phyloP scores from a whole-genome alignment of 2,888 invertebrate species.

The Drosophila rubida region DNA sequence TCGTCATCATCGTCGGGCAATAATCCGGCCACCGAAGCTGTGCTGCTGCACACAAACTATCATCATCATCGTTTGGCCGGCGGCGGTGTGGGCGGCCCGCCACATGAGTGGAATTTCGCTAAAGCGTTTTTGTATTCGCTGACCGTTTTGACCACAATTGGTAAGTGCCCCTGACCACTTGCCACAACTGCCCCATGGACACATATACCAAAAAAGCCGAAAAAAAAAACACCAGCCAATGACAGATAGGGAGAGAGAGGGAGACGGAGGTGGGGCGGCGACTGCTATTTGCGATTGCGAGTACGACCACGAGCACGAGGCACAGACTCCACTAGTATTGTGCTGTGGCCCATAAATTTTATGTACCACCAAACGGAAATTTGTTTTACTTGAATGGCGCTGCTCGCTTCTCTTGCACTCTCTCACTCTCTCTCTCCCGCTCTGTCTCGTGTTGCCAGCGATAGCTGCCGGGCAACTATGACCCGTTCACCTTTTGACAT shows the following conservation, averaged over 20 bases:
- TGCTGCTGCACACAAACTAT: constrained; percentile 82
- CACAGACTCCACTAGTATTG: constrained; percentile 12
- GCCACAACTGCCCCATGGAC: constrained; percentile 15
- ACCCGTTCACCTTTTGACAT: constrained; percentile 65
- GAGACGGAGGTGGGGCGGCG: neutral
- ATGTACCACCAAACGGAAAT: constrained; percentile 71
- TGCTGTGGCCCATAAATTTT: constrained; percentile 65
- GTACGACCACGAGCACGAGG: constrained; percentile 13
- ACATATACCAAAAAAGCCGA: constrained; percentile 3
- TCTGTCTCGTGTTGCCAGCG: constrained; percentile 22
- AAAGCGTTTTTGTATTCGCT: constrained; percentile 97
- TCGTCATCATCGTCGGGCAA: constrained; percentile 40
- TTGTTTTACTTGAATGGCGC: constrained; percentile 71
- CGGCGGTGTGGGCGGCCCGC: constrained; percentile 61
- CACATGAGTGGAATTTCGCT: constrained; percentile 92
- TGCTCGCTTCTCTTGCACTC: no score
- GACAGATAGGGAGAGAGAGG: constrained; percentile 18
- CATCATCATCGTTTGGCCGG: constrained; percentile 83
- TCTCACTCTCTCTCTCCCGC: no score
- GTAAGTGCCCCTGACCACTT: constrained; percentile 86
- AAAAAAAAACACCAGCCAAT: neutral
- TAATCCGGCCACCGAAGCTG: constrained; percentile 84
- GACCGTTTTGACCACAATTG: constrained; percentile 96
- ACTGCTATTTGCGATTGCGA: constrained; percentile 4
- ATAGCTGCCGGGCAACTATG: constrained; percentile 25